Evolutionary conservation across 2,797 vertebrate genomes (phyloP).

Genomic region (Poecile montanus): DNA sequence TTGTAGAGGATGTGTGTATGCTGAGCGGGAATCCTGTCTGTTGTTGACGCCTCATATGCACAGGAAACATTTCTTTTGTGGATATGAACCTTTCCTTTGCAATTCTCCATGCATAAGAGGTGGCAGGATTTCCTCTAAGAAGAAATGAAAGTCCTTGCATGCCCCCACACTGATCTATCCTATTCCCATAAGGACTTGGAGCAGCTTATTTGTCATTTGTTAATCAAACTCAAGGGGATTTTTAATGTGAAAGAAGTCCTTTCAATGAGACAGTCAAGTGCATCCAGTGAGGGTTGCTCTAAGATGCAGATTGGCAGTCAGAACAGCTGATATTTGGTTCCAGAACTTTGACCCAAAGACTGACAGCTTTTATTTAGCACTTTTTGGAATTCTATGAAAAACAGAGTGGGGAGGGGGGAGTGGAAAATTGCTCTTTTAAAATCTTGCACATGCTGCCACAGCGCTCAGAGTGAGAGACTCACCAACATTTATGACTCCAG

Average conservation of each 20-base stretch:
- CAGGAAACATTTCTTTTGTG: not conserved
- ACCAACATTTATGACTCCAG: not conserved
- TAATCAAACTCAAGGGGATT: not conserved
- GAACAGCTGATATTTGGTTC: not conserved
- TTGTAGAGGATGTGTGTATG: not conserved
- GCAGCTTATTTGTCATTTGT: not conserved
- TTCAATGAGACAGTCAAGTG: not conserved
- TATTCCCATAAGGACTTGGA: not conserved
- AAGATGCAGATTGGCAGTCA: not conserved
- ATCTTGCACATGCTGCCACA: not conserved
- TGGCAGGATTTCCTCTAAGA: not conserved
- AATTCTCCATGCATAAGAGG: not conserved
- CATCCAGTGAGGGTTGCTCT: not conserved
- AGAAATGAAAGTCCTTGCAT: not conserved
- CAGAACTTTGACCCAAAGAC: not conserved
- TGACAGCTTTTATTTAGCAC: not conserved
- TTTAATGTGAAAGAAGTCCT: not conserved
- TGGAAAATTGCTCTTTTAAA: not conserved
- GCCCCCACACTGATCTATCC: not conserved
- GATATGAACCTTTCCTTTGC: not conserved
- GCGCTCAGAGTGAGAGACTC: not conserved
- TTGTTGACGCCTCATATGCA: not conserved
- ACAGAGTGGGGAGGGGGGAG: fast-evolving
- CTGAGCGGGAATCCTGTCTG: not conserved
- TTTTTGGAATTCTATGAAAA: not conserved